phyloP scores from a whole-genome alignment of 2,113 vertebrate genomes.

The Calyptomena viridis region DNA sequence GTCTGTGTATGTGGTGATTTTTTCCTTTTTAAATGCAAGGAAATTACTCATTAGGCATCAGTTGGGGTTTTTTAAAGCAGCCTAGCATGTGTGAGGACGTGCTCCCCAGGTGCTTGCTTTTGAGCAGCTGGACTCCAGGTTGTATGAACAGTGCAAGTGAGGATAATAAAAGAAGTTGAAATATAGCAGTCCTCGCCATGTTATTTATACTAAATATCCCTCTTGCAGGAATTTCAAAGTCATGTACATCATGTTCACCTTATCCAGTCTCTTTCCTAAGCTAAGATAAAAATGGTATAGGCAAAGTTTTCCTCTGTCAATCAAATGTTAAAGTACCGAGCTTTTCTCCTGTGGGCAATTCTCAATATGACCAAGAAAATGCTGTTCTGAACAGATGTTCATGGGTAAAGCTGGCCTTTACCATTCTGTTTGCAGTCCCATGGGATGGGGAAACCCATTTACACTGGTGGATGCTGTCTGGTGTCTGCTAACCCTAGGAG shows the following conservation, averaged over 20 bases:
- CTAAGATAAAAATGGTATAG: background rate
- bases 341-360: background rate
- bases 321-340: background rate
- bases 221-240: background rate
- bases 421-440: background rate
- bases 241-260: background rate
- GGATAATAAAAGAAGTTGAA: background rate
- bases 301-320: background rate
- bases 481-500: background rate
- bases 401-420: background rate
- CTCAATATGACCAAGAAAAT: background rate
- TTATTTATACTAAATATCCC: background rate
- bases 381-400: background rate
- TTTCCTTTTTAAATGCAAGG: conserved; percentile 1
- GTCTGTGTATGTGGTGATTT: background rate
- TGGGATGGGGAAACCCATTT: background rate
- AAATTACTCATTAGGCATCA: conserved; percentile 12
- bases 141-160: background rate
- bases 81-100: background rate
- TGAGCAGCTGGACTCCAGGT: background rate
- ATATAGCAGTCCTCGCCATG: accelerated
- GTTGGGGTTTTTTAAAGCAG: background rate
- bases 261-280: background rate
- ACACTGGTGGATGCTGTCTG: background rate
- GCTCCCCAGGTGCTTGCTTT: background rate